Conservation (phyloP, 2,888 invertebrate species). For the Pteria penguin region DNA sequence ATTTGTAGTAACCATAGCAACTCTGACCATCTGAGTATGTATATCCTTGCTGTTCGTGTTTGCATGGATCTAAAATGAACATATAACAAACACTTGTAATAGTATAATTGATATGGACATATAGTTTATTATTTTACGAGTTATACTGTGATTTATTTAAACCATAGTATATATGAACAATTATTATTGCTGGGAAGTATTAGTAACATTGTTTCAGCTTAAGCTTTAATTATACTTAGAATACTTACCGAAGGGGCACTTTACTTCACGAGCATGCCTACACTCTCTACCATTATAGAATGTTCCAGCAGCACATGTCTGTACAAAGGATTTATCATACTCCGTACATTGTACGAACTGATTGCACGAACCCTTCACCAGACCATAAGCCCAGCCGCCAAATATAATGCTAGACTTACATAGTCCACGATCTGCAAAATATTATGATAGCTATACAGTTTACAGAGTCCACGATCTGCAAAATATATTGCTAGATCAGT, state of each 20-base stretch:
- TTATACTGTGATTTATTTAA: too few species aligned
- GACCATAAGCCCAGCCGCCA: conserved; percentile 56
- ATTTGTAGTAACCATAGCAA: conserved; percentile 60
- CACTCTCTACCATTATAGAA: conserved; percentile 61
- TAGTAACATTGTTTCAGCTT: neutral
- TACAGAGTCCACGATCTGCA: too few species aligned
- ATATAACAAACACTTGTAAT: too few species aligned
- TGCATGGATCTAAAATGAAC: conserved; percentile 62
- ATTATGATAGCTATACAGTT: too few species aligned
- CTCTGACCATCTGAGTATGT: conserved; percentile 59
- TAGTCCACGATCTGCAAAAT: conserved; percentile 4
- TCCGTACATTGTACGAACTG: conserved; percentile 60
- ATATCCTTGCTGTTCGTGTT: conserved; percentile 39
- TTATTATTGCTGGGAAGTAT: too few species aligned
- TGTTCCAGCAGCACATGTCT: conserved; percentile 64
- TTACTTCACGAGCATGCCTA: conserved; percentile 54
- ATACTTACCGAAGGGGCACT: conserved; percentile 53
- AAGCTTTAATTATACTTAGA: too few species aligned
- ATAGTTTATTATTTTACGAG: too few species aligned
- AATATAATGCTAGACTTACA: conserved; percentile 41
- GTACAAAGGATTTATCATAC: conserved; percentile 45
- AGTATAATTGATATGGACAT: too few species aligned
- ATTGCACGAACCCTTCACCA: conserved; percentile 58
- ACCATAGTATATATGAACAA: too few species aligned
- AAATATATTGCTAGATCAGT: too few species aligned